phyloP scores from a whole-genome alignment of 2,797 vertebrate genomes.

The Gymnoscopelus braueri region DNA sequence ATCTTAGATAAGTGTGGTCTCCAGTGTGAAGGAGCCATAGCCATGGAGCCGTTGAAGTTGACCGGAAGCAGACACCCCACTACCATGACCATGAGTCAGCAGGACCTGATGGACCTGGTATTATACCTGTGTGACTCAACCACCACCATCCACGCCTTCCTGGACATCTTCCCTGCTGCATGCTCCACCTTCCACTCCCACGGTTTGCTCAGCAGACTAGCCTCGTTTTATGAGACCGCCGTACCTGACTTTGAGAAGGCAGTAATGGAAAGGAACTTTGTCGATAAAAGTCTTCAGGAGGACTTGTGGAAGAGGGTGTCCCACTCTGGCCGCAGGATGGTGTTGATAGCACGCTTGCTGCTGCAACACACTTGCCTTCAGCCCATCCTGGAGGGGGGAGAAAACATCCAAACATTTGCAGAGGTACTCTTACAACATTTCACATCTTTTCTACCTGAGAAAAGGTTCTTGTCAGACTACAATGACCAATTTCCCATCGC shows the following conservation, averaged over 20 bases:
- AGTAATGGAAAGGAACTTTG: conserved; percentile 87
- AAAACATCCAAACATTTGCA: conserved; percentile 86
- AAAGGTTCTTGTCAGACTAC: conserved; percentile 92
- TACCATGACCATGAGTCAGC: conserved; percentile 85
- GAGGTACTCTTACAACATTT: conserved; percentile 95
- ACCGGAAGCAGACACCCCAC: conserved; percentile 78
- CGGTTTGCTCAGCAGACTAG: conserved; percentile 90
- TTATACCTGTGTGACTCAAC: conserved; percentile 93
- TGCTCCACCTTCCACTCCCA: conserved; percentile 90
- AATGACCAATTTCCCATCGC: conserved; percentile 89
- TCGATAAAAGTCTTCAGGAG: conserved; percentile 85
- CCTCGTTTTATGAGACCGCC: conserved; percentile 89
- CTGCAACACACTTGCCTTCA: conserved; percentile 92
- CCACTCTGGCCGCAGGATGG: conserved; percentile 90
- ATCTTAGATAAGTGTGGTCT: conserved; percentile 89
- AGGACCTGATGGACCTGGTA: conserved; percentile 91
- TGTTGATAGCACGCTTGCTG: conserved; percentile 89
- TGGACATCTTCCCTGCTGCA: conserved; percentile 91
- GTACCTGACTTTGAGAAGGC: conserved; percentile 92
- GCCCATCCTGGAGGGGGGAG: conserved; percentile 90
- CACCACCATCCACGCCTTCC: conserved; percentile 92
- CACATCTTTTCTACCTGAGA: conserved; percentile 90
- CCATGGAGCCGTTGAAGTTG: conserved; percentile 87
- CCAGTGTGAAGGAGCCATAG: conserved; percentile 81
- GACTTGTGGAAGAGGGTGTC: conserved; percentile 92